Base-by-base conservation (phyloP, 2,888 invertebrate genomes). In the Allophyes oxyacanthae region DNA sequence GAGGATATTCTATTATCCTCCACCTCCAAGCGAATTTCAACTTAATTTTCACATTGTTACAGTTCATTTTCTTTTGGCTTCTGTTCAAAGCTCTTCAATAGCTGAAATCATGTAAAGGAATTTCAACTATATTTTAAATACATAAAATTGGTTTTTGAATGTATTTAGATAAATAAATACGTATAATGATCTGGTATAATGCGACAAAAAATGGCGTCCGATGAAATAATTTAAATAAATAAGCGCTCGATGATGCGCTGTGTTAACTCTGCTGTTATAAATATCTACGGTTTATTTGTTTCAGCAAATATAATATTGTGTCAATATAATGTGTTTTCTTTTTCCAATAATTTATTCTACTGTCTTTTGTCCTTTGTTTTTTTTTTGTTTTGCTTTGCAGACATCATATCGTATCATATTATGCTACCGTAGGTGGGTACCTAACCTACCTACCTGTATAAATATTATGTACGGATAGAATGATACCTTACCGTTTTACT, bases 141-240 rank as follows among this genome's bases (percentile, higher is more conserved):
- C 0, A 6, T 57, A 63, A 26, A 30, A 41, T 43, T 9, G 7
- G 8, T 40, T 61, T 59, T 45, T 14, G n/a, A 15, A 9, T 66
- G 13, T 8, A 6, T 8, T 0, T 1, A 10, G 1, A 10, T 43
- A 56, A 69, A 65, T 72, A 66, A 72, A 68, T 64, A 75, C 70
- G 73, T 77, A 70, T 77, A 70, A 73, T 73, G 74, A 77, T 74
- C 54, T 53, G 60, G 53, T 59, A 51, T 69, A 66, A 64, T 72
- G 68, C 62, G 62, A 73, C 56, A 72, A 72, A 74, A 76, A 68
- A 77, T 77, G 75, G 73, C 75, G 50, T 26, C 54, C 59, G 45
- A 75, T 70, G n/a, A 70, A 69, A 71, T 69, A 65, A 65, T 68
- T 70, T 70, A 67, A 69, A 73, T 73, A 69, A 67, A 74, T 74